These are phyloP conservation scores for Triplophysa rosa DNA, from an alignment of 2,113 vertebrate species.

Conservation along the genomic window DNA sequence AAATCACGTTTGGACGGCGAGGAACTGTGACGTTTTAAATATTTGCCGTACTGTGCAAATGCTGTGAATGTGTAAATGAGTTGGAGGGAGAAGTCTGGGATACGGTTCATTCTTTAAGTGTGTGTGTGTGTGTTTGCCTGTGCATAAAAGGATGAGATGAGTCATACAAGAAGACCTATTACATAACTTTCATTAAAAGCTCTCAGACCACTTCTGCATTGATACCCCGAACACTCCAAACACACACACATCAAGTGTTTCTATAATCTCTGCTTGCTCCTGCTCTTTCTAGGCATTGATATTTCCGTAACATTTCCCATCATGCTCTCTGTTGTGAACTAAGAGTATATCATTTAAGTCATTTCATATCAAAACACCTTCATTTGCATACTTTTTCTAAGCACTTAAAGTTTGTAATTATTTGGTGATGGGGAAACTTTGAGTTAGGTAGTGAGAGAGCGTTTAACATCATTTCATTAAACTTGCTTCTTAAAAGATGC, in stretches of 20 bases:
- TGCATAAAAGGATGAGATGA: conserved; percentile 17
- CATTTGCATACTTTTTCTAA: neutral
- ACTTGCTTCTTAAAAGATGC: too few species aligned
- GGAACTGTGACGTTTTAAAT: neutral
- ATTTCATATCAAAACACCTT: conserved; percentile 2
- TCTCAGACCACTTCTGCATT: conserved; percentile 12
- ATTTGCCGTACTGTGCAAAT: neutral
- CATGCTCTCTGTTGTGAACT: neutral
- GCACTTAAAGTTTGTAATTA: neutral
- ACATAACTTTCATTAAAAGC: conserved; percentile 25
- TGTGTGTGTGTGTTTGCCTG: neutral
- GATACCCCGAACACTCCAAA: conserved; percentile 6
- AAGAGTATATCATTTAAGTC: neutral
- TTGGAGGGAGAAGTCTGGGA: neutral
- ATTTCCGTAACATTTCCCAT: neutral
- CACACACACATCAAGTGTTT: conserved; percentile 8
- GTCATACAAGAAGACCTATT: conserved; percentile 22
- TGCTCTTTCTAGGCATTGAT: neutral
- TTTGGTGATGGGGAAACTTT: too few species aligned
- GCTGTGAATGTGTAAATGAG: neutral
- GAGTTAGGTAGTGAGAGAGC: too few species aligned
- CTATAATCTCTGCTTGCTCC: conserved; percentile 3
- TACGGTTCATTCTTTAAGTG: neutral
- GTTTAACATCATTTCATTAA: too few species aligned
- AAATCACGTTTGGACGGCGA: neutral